Conservation (phyloP, 2,888 invertebrate genomes). For the Psococerastis gibbosa region DNA sequence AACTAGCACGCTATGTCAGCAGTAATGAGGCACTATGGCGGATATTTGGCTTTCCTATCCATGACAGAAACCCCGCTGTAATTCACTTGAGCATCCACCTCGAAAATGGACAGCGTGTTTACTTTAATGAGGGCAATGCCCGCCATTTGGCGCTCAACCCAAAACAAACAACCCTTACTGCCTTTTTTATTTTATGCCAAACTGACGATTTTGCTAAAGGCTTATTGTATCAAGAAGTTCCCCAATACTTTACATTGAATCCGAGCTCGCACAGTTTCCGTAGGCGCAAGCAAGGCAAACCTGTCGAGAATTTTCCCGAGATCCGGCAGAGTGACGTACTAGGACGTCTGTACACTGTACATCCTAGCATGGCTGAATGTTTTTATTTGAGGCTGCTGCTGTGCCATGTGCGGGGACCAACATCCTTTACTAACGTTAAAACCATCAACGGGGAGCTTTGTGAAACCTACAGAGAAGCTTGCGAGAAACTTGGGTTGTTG, state of each 20-base stretch:
- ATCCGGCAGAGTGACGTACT: slow-evolving; percentile 15
- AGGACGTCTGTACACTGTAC: slow-evolving; percentile 19
- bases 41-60: slow-evolving; percentile 12
- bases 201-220: slow-evolving; percentile 10
- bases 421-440: slow-evolving; percentile 17
- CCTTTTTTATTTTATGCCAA: slow-evolving; percentile 13
- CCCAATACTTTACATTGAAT: slow-evolving; percentile 13
- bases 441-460: slow-evolving; percentile 18
- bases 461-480: slow-evolving; percentile 17
- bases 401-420: slow-evolving; percentile 18
- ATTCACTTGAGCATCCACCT: slow-evolving; percentile 13
- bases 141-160: neutral
- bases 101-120: slow-evolving; percentile 14
- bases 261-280: no score
- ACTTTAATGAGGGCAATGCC: slow-evolving; percentile 9
- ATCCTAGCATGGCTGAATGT: slow-evolving; percentile 18
- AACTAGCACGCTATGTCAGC: slow-evolving; percentile 15
- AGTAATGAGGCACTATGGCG: slow-evolving; percentile 13
- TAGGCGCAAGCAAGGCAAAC: no score
- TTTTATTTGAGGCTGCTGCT: slow-evolving; percentile 19
- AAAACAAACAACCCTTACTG: slow-evolving; percentile 13
- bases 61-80: slow-evolving; percentile 12
- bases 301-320: neutral
- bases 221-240: slow-evolving; percentile 13
- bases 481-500: slow-evolving; percentile 1